Evolutionary conservation across 2,797 vertebrate genomes (phyloP), one percentile per base, ranked within the genome.

Genomic region (Spinus pinus): DNA sequence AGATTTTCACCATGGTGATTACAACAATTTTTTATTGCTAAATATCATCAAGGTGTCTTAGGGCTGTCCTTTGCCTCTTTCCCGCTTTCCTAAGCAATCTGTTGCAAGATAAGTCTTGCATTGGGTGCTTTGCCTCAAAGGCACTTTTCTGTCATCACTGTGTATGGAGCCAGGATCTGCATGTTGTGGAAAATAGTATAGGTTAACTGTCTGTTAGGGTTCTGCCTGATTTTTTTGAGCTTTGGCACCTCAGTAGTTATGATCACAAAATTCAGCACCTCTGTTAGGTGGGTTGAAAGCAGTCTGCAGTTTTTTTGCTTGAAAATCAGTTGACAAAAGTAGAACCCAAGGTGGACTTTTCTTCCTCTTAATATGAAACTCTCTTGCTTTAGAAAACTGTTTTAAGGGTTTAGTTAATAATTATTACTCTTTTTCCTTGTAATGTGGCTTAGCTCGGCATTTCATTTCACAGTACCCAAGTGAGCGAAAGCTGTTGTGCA

Each of bases 361-460:
- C 28, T 81, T 74, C n/a, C 13, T 73, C 39, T 50, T 14, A 14
- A 17, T 42, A 54, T 62, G 57, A 83, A 83, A 47, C 8, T 39
- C 4, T 37, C 23, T 50, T 69, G 49, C 25, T 90, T 93, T 33
- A 66, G 39, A 75, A 88, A 87, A 53, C 37, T 60, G 16, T 1
- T 42, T 81, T 90, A 47, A 54, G 20, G 41, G 12, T 58, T 93
- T 93, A n/a, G 13, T 67, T 65, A 65, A 13, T 47, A 79, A 86
- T 74, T 61, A 33, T 47, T 78, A 31, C 47, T 64, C 17, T 54
- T 72, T 39, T 67, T 53, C 23, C 28, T 42, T 42, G 3, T 69
- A 37, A 39, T 60, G 39, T 78, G 7, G 9, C 75, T 94, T 53
- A 70, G 46, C 30, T 73, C 1, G 9, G 53, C n/a, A 19, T 81